Evolutionary conservation across 2,113 vertebrate genomes (phyloP).

Genomic region (Rafetus swinhoei): DNA sequence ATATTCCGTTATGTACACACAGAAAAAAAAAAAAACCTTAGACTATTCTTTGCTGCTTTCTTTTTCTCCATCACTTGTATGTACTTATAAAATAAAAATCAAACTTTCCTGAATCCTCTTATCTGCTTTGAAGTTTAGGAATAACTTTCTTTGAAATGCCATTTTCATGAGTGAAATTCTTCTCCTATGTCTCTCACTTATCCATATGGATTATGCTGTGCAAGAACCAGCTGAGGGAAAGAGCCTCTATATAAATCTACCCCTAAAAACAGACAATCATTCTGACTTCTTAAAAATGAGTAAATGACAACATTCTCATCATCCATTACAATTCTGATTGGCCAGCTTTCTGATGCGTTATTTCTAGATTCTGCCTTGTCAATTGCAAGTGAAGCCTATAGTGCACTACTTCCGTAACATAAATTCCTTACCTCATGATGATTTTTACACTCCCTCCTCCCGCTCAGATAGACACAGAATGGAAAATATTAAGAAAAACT

Average conservation of each 20-base stretch:
- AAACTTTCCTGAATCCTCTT: slow-evolving; percentile 65
- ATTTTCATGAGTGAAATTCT: slow-evolving; percentile 68
- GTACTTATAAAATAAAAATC: slow-evolving; percentile 74
- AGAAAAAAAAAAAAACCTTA: slow-evolving; percentile 63
- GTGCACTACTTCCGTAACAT: neutral
- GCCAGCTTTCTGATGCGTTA: neutral
- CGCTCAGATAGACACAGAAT: neutral
- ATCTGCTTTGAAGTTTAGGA: slow-evolving; percentile 68
- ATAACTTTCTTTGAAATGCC: slow-evolving; percentile 65
- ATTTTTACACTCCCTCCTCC: neutral
- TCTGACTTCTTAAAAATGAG: slow-evolving; percentile 17
- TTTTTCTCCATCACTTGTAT: slow-evolving; percentile 48
- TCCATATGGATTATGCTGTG: slow-evolving; percentile 49
- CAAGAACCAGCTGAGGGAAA: slow-evolving; percentile 51
- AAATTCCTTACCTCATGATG: neutral
- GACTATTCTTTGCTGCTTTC: slow-evolving; percentile 64
- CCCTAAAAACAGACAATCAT: neutral
- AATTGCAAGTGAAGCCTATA: neutral
- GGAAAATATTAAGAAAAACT: neutral
- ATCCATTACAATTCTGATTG: slow-evolving; percentile 11
- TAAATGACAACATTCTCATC: neutral
- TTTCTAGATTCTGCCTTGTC: neutral
- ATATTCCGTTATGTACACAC: slow-evolving; percentile 57
- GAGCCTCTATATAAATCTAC: slow-evolving; percentile 37
- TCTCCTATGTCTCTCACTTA: slow-evolving; percentile 63